phyloP scores from a whole-genome alignment of 2,888 invertebrate genomes.

The Aspidiotus destructor region DNA sequence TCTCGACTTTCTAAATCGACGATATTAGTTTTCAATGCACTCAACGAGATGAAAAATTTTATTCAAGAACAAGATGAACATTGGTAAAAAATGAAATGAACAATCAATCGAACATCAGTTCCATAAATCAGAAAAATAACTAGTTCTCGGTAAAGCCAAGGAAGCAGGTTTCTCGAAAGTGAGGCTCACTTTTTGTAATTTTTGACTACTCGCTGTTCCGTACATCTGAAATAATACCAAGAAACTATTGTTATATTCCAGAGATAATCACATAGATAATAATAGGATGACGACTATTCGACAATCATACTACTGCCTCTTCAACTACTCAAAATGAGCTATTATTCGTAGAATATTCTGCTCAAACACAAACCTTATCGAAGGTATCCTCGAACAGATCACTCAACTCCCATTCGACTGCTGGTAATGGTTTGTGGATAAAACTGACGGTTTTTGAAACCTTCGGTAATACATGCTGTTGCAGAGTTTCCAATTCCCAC shows the following conservation, averaged over 20 bases:
- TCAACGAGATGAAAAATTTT: no score
- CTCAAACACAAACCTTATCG: constrained; percentile 47
- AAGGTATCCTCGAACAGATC: constrained; percentile 55
- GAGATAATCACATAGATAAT: not conserved
- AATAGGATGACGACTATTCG: not conserved
- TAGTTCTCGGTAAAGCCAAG: constrained; percentile 27
- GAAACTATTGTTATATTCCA: not conserved
- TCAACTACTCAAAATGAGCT: constrained; percentile 7
- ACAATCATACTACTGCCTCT: constrained; percentile 11
- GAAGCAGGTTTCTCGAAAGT: constrained; percentile 36
- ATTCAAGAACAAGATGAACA: no score
- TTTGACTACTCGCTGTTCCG: constrained; percentile 64
- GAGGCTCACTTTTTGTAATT: constrained; percentile 48
- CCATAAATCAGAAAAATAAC: constrained; percentile 24
- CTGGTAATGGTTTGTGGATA: constrained; percentile 56
- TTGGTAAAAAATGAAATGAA: no score
- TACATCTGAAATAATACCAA: constrained; percentile 51
- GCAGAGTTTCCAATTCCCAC: constrained; percentile 81
- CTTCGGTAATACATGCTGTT: constrained; percentile 60
- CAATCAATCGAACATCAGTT: not conserved
- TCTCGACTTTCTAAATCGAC: no score
- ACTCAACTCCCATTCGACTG: constrained; percentile 58
- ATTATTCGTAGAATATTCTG: no score
- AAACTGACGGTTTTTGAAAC: constrained; percentile 64
- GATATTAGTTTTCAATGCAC: no score